Evolutionary conservation across 2,797 vertebrate species (phyloP), one percentile per base, ranked within the genome.

Genomic region (Coregonus suidteri): DNA sequence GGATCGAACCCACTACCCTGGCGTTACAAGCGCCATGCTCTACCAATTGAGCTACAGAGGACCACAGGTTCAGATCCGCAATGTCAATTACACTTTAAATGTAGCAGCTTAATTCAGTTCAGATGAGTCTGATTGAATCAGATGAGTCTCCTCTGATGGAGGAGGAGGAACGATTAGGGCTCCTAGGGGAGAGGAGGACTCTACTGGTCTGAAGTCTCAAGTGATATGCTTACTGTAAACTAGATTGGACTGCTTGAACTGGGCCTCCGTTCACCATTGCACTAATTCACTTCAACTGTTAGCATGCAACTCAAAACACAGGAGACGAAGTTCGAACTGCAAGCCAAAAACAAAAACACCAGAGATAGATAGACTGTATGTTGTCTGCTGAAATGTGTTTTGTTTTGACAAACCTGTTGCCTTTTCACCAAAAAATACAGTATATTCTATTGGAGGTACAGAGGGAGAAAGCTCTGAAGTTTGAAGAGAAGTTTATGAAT

Each of bases 161-260:
- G 34, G 7, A 59, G 72, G 69, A 20, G 31, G 6, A 47, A 67
- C 66, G 64, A 74, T 31, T 14, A 34, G 20, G 47, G n/a, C 25
- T 9, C 6, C 65, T 41, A n/a, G 4, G 35, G 18, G 59, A 37
- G 20, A 0, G 20, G 37, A 41, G 56, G 65, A 47, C 69, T 73
- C 59, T 16, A 59, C n/a, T n/a, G n/a, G 20, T 20, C n/a, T n/a
- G n/a, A n/a, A n/a, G 66, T n/a, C 67, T 74, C 56, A 20, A 31
- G 74, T 77, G 71, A 78, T 69, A 68, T 75, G 47, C 73, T 72
- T 31, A 47, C 76, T 51, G 73, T 75, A 71, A 78, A 78, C 69
- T 68, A 56, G 34, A 31, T 34, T 16, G 18, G 54, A n/a, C 37
- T 56, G 71, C 54, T 67, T 75, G 54, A 75, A 30, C 64, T 14